Evolutionary conservation across 1,140 invertebrate species (phyloP).

Genomic region (Cepaea nemoralis): DNA sequence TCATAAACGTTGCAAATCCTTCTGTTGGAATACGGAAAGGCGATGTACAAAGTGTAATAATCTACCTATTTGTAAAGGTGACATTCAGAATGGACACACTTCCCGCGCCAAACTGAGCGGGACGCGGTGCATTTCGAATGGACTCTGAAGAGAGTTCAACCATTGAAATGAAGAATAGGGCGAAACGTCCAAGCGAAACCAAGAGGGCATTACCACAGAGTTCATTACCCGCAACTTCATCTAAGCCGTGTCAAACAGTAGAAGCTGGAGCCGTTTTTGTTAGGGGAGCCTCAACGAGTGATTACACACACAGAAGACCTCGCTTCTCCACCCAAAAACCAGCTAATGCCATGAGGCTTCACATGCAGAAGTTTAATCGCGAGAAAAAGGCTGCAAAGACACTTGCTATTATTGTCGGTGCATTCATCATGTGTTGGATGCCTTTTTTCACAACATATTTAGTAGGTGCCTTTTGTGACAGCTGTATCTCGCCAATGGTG

Average conservation of each 20-base stretch:
- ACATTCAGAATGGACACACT: neutral
- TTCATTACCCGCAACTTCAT: neutral
- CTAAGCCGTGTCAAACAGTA: neutral
- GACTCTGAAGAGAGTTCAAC: conserved; percentile 28
- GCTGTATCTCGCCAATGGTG: conserved; percentile 37
- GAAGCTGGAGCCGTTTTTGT: neutral
- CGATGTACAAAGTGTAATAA: neutral
- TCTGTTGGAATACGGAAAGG: conserved; percentile 17
- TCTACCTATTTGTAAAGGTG: neutral
- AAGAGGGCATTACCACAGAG: neutral
- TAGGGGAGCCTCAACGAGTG: neutral
- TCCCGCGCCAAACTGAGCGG: neutral
- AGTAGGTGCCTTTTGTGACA: conserved; percentile 72
- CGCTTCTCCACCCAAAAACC: conserved; percentile 29
- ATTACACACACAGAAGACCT: conserved; percentile 1
- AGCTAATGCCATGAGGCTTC: conserved; percentile 28
- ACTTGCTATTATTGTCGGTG: conserved; percentile 96
- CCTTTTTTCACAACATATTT: conserved; percentile 90
- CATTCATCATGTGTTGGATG: conserved; percentile 97
- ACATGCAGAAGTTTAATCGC: conserved; percentile 46
- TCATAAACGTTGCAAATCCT: neutral
- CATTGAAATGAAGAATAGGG: neutral
- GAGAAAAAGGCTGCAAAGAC: conserved; percentile 88
- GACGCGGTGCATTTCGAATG: conserved; percentile 15
- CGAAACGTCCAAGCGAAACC: neutral